phyloP scores from a whole-genome alignment of 2,113 vertebrate species.

The Zingel zingel region DNA sequence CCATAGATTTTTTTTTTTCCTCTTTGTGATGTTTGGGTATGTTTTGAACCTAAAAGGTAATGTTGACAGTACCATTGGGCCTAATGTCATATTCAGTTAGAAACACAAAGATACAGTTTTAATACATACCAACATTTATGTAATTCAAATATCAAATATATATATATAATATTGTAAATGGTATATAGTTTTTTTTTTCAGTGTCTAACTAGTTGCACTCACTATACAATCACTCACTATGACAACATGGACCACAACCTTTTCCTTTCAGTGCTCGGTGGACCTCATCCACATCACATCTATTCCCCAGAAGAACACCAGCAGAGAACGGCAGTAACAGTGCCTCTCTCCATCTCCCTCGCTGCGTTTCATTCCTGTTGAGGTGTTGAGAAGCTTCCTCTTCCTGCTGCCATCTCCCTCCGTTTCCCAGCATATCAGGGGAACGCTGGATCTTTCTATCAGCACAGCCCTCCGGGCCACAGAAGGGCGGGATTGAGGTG shows the following conservation, averaged over 20 bases:
- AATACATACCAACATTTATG: background rate
- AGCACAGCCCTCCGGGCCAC: conserved; percentile 57
- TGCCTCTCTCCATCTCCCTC: conserved; percentile 8
- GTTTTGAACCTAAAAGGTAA: conserved; percentile 29
- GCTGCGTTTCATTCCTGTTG: conserved; percentile 54
- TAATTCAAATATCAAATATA: too few relatives aligned
- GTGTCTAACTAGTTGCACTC: background rate
- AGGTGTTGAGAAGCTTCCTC: conserved; percentile 52
- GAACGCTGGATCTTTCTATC: conserved; percentile 59
- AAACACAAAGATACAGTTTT: background rate
- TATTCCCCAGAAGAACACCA: conserved; percentile 31
- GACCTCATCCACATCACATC: conserved; percentile 27
- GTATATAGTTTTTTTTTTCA: background rate
- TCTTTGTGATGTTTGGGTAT: conserved; percentile 7
- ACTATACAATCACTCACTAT: background rate
- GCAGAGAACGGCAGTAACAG: conserved; percentile 19
- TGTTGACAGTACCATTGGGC: background rate
- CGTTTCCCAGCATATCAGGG: conserved; percentile 50
- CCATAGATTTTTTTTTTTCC: background rate
- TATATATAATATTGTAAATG: too few relatives aligned
- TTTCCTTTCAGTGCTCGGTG: conserved; percentile 4
- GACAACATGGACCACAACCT: conserved; percentile 11
- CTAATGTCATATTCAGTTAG: background rate
- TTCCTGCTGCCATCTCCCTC: conserved; percentile 42
- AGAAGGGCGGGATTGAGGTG: conserved; percentile 18